A percentile compares a stretch with the other conserved stretches of the same genome.
These are phyloP conservation scores for Scaptomyza cyrtandrae DNA, from an alignment of 2,888 invertebrate species.

Conservation along the genomic window DNA sequence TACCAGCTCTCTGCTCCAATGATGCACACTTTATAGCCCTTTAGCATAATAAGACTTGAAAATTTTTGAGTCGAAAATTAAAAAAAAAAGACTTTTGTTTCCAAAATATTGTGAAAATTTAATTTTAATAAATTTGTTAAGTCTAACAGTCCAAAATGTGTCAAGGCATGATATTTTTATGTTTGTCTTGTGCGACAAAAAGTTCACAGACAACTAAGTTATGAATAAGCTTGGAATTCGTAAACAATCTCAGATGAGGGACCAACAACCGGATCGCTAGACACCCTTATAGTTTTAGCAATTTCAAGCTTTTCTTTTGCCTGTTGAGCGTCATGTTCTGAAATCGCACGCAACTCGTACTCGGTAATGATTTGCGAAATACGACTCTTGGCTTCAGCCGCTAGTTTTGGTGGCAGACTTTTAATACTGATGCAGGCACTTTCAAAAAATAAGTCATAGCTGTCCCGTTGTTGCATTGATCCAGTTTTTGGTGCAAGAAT, in stretches of 20 bases:
- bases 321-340: conserved; percentile 65
- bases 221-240: conserved; percentile 54
- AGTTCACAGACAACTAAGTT: conserved; percentile 40
- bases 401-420: conserved; percentile 75
- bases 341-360: conserved; percentile 79
- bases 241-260: conserved; percentile 49
- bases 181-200: conserved; percentile 16
- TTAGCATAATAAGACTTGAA: conserved; percentile 45
- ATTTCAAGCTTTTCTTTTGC: conserved; percentile 24
- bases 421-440: conserved; percentile 80
- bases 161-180: conserved; percentile 11
- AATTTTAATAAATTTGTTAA: conserved; percentile 21
- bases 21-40: conserved; percentile 64
- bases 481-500: background rate
- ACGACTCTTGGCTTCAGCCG: conserved; percentile 77
- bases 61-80: conserved; percentile 28
- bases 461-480: conserved; percentile 51
- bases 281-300: conserved; percentile 6
- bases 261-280: conserved; percentile 19
- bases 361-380: conserved; percentile 78
- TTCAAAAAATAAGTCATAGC: conserved; percentile 80
- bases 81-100: conserved; percentile 8
- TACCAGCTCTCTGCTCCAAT: conserved; percentile 71
- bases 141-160: conserved; percentile 26
- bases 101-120: conserved; percentile 17